Evolutionary conservation across 2,888 invertebrate species (phyloP).

Genomic region (Ectemnius continuus): DNA sequence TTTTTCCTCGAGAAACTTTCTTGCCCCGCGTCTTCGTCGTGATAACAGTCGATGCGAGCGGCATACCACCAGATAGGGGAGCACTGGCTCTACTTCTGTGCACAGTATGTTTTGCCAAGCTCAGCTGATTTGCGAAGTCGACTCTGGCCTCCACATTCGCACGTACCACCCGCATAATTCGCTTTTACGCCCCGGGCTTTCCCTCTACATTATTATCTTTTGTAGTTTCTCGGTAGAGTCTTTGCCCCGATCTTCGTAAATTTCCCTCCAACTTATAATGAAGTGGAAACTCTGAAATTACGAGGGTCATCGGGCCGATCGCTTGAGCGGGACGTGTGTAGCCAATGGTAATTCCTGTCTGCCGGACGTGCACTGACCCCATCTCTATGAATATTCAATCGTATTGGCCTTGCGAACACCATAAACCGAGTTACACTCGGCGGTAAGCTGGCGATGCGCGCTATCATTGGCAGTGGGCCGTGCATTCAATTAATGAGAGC

Average conservation of each 20-base stretch:
- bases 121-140: conserved; percentile 37
- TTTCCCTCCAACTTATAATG: neutral
- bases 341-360: conserved; percentile 42
- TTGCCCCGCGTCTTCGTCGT: conserved; percentile 9
- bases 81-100: too few relatives aligned
- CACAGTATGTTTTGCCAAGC: too few relatives aligned
- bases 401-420: conserved; percentile 37
- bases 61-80: too few relatives aligned
- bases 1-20: conserved; percentile 24
- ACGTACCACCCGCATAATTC: neutral
- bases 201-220: neutral
- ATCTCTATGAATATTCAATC: conserved; percentile 55
- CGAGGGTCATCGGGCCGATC: conserved; percentile 40
- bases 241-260: neutral
- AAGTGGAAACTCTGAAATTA: conserved; percentile 30
- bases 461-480: neutral
- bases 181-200: conserved; percentile 16
- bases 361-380: conserved; percentile 22
- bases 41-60: conserved; percentile 24
- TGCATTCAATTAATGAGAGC: too few relatives aligned
- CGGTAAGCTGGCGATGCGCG: conserved; percentile 17
- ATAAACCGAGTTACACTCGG: conserved; percentile 34
- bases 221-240: neutral
- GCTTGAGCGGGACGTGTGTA: conserved; percentile 43
- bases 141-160: neutral